Conservation (phyloP, 2,113 vertebrate species). For the Naja naja region DNA sequence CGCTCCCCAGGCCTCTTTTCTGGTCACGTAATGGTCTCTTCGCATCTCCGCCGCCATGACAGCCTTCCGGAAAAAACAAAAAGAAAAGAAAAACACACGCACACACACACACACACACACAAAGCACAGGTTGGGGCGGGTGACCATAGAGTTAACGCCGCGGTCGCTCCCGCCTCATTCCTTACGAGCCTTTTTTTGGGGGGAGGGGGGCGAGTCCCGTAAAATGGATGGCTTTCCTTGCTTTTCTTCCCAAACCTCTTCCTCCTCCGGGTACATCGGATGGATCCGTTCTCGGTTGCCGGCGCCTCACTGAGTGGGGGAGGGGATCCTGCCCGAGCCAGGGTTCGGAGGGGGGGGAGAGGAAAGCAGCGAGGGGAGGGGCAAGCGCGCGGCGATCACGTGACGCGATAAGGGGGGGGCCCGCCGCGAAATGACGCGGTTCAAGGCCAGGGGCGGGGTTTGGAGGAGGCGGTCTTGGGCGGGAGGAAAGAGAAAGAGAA, state of each 20-base stretch:
- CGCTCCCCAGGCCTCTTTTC: no score
- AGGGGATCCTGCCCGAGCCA: slow-evolving; percentile 21
- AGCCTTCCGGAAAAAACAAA: not conserved
- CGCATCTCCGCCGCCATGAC: slow-evolving; percentile 25
- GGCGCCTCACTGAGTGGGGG: slow-evolving; percentile 15
- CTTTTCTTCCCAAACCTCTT: not conserved
- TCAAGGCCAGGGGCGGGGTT: not conserved
- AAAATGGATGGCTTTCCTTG: not conserved
- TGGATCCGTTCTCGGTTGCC: not conserved
- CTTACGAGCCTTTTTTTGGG: not conserved
- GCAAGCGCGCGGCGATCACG: slow-evolving; percentile 19
- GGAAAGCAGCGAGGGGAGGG: not conserved
- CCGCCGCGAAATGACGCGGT: not conserved
- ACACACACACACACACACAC: not conserved
- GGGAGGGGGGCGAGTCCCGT: not conserved
- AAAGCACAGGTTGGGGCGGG: not conserved
- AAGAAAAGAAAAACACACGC: not conserved
- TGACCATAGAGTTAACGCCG: not conserved
- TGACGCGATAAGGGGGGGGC: not conserved
- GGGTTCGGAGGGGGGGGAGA: slow-evolving; percentile 20
- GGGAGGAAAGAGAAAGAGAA: not conserved
- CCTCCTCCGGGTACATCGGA: not conserved
- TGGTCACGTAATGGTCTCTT: slow-evolving; percentile 15
- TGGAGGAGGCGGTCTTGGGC: no score
- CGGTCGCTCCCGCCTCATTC: not conserved